Conservation (phyloP, 2,113 vertebrate species). For the Coturnix japonica region DNA sequence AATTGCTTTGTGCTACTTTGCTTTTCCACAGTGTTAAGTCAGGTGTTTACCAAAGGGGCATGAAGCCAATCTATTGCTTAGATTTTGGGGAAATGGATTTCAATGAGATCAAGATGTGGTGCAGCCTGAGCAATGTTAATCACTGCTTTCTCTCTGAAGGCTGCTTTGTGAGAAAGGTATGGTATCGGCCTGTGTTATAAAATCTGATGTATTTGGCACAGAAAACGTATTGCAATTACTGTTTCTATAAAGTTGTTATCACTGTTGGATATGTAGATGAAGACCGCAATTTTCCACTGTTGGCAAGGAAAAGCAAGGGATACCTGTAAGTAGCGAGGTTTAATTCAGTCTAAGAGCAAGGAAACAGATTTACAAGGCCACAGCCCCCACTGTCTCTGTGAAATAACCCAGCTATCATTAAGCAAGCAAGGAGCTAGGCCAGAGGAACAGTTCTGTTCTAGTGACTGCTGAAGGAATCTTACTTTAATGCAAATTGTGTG, state of each 20-base stretch:
- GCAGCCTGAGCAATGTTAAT: neutral
- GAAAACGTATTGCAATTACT: neutral
- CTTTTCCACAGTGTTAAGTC: neutral
- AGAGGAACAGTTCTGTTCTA: neutral
- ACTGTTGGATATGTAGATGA: neutral
- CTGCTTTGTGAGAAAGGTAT: rapidly evolving
- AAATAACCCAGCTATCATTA: neutral
- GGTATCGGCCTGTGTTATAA: neutral
- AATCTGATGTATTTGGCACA: neutral
- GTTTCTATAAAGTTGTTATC: neutral
- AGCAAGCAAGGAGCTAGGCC: neutral
- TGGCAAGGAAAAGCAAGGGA: neutral
- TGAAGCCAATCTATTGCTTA: neutral
- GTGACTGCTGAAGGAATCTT: neutral
- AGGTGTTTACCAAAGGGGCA: neutral
- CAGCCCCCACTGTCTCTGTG: neutral
- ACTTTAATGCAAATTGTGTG: neutral
- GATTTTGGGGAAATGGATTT: neutral
- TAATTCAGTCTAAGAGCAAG: neutral
- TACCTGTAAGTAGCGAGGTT: neutral
- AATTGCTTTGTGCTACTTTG: rapidly evolving
- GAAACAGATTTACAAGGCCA: neutral
- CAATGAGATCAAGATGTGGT: neutral
- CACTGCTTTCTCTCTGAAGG: neutral
- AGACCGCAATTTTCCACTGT: neutral